These are phyloP conservation scores for Temnothorax unifasciatus DNA, from an alignment of 2,888 invertebrate genomes.

Conservation along the genomic window DNA sequence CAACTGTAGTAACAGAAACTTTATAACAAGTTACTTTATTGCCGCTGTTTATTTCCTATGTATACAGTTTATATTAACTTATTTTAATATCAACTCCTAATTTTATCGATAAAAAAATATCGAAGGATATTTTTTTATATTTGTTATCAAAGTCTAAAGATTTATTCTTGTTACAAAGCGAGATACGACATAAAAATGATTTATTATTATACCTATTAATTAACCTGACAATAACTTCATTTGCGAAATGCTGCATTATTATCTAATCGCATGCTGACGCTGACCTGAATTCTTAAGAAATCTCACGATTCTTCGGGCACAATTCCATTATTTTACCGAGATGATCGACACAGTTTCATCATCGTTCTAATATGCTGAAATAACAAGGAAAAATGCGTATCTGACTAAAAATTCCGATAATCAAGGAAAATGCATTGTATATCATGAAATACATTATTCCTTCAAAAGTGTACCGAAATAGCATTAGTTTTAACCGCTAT, in stretches of 20 bases:
- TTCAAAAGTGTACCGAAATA: not conserved
- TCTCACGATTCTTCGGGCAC: constrained; percentile 24
- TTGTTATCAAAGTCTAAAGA: not conserved
- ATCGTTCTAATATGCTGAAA: not conserved
- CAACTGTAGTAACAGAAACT: not conserved
- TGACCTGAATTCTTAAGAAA: constrained; percentile 59
- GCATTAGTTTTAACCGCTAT: not conserved
- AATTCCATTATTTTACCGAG: constrained; percentile 40
- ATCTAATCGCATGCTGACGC: constrained; percentile 37
- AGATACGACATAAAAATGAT: not conserved
- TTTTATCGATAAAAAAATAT: no score
- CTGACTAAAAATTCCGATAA: not conserved
- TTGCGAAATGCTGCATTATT: not conserved
- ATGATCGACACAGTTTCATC: constrained; percentile 44
- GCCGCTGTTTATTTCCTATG: not conserved
- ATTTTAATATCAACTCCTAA: not conserved
- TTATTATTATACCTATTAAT: not conserved
- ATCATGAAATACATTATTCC: not conserved
- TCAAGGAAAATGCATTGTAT: constrained; percentile 16
- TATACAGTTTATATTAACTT: not conserved
- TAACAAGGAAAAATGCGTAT: constrained; percentile 1
- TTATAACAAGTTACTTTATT: not conserved
- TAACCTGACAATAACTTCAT: not conserved
- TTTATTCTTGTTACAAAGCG: not conserved
- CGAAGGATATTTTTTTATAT: not conserved